Base-by-base conservation (phyloP, 2,888 invertebrate genomes). In the Auanema freiburgensis region DNA sequence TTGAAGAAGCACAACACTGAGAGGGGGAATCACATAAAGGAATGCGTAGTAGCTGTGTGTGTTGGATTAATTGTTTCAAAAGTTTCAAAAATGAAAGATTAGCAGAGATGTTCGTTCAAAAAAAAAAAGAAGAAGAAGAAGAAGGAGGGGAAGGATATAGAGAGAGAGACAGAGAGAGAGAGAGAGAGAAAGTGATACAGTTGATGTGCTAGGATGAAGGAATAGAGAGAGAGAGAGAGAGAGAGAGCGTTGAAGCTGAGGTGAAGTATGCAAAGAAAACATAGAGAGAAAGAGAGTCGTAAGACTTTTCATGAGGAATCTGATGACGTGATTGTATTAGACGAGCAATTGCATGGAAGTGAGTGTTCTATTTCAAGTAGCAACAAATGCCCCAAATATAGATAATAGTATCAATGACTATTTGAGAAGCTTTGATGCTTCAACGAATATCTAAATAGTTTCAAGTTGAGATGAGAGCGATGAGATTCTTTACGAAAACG, bases 21-120 rank as follows among this genome's bases (percentile, higher is more conserved):
- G 33, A 33, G 33, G 8, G 33, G 24, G 24, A 50, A 50, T 23
- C 24, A 50, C 50, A 50, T 24, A 50, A 24, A 50, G 50, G n/a
- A 12, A 16, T 21, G 50, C 21, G 50, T 24, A 50, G 50, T n/a
- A 21, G 50, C 12, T n/a, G 23, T 50, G 23, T 50, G n/a, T 50
- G 50, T n/a, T 50, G 50, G 21, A 50, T 21, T 23, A 24, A 50
- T 33, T 33, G 33, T 33, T 16, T 46, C 46, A 46, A 21, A 21
- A 21, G 16, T 21, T 16, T 46, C 46, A 16, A 16, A 21, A 18
- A 21, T 21, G 46, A 46, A 46, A 46, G 46, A 21, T 46, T 50
- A 11, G 5, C 10, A 50, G 23, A 50, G 14, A n/a, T 12, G 23
- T 25, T 23, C 24, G 23, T 50, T 25, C 51, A 11, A 25, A 24